Evolutionary conservation across 2,888 invertebrate genomes (phyloP), one percentile per base, ranked within the genome.

Genomic region (Druceiella hillmani): DNA sequence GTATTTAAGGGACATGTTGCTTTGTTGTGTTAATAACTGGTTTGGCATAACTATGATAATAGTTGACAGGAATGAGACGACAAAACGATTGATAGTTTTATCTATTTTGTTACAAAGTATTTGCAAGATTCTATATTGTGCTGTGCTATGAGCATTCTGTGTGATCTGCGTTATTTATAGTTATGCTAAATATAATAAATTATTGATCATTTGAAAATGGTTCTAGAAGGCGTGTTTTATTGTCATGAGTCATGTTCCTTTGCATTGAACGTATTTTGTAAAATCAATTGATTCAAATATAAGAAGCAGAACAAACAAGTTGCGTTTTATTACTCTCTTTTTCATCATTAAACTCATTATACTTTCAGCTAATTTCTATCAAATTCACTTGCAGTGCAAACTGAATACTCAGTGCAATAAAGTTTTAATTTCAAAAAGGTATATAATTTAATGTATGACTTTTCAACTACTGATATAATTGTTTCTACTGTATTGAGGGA

Each of bases 1-100:
- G 67, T 75, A 75, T 76, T 76, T 75, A 74, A 69, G 68, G 69
- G 61, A 68, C 67, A 68, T 69, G 69, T 71, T 67, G 71, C 72
- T 69, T 70, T 65, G 66, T 70, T 70, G 64, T 65, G 67, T 71
- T 70, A 64, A 56, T 59, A 62, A 64, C 64, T 55, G 62, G 64
- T 72, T 70, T 66, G 69, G 71, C 71, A 68, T 69, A 69, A 71
- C 70, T 69, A 70, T 68, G 61, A 59, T 69, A 66, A 66, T 66
- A 62, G 62, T 64, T 61, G 57, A 52, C 59, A 59, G 58, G 59
- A 62, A 59, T 60, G 66, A 66, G 68, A 69, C 69, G 56, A 66
- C 66, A 66, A 68, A 68, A 66, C 64, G 64, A 59, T 55, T 58
- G 62, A 26, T 40, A 57, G 57, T 62, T 63, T 65, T 66, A 68